These are phyloP conservation scores for Acronicta aceris DNA, from an alignment of 2,888 invertebrate species.

Conservation along the genomic window DNA sequence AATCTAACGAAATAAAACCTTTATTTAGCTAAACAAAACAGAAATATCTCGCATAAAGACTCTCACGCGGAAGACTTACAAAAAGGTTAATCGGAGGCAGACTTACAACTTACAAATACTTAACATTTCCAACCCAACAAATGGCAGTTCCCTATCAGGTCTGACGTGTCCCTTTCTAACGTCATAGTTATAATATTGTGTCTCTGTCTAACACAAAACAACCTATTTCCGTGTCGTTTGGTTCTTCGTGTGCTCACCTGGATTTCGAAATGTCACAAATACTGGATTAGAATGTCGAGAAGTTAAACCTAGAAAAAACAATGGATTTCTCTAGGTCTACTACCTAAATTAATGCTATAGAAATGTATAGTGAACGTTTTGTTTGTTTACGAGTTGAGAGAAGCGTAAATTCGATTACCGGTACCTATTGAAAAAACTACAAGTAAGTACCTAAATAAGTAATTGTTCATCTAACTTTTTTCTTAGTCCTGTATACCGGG, in stretches of 20 bases:
- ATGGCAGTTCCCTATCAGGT: slow-evolving; percentile 34
- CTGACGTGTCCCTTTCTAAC: slow-evolving; percentile 27
- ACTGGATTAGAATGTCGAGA: too few relatives aligned
- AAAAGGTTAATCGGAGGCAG: slow-evolving; percentile 29
- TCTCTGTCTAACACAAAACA: slow-evolving; percentile 18
- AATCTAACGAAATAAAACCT: neutral
- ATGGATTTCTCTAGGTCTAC: too few relatives aligned
- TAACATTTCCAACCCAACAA: slow-evolving; percentile 44
- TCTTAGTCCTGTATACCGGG: too few relatives aligned
- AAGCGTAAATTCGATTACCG: too few relatives aligned
- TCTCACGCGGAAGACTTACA: slow-evolving; percentile 27
- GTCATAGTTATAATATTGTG: neutral
- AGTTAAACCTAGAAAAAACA: too few relatives aligned
- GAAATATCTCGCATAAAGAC: too few relatives aligned
- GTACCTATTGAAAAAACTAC: too few relatives aligned
- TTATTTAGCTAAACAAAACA: neutral
- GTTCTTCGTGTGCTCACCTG: slow-evolving; percentile 23
- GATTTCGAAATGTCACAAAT: slow-evolving; percentile 36
- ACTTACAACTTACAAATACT: slow-evolving; percentile 32
- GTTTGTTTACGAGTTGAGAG: slow-evolving; percentile 6
- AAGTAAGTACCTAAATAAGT: too few relatives aligned
- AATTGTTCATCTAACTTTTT: too few relatives aligned
- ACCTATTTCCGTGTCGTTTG: slow-evolving; percentile 23
- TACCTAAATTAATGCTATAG: too few relatives aligned
- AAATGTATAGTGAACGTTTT: slow-evolving; percentile 4